These are phyloP conservation scores for Formica selysi DNA, from an alignment of 1,140 invertebrate species.

Conservation along the genomic window DNA sequence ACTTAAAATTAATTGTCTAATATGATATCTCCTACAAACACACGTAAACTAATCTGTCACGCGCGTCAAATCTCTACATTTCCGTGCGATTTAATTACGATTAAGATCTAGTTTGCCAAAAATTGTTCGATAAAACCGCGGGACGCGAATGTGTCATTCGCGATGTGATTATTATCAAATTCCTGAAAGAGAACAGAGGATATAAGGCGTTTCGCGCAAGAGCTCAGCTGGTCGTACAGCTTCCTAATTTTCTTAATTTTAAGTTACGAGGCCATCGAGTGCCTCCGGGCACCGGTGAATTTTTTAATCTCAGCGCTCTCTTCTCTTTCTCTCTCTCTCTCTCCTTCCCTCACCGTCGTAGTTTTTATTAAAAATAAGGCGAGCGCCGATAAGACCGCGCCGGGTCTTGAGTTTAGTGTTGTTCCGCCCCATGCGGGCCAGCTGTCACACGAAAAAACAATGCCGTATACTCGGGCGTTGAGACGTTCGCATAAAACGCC, in stretches of 20 bases:
- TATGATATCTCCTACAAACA: neutral
- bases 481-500: slow-evolving; percentile 29
- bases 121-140: neutral
- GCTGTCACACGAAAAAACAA: slow-evolving; percentile 76
- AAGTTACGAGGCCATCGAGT: slow-evolving; percentile 79
- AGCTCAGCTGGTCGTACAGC: slow-evolving; percentile 12
- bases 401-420: slow-evolving; percentile 73
- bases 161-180: slow-evolving; percentile 19
- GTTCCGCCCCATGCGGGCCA: slow-evolving; percentile 73
- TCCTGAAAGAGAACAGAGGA: slow-evolving; percentile 16
- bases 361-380: slow-evolving; percentile 80
- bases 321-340: neutral
- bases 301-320: slow-evolving; percentile 76
- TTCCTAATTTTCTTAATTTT: slow-evolving; percentile 80
- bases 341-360: slow-evolving; percentile 37
- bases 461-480: slow-evolving; percentile 68
- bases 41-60: neutral
- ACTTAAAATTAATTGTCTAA: slow-evolving; percentile 29
- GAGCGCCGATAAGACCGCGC: slow-evolving; percentile 70
- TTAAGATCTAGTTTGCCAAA: neutral
- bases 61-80: neutral
- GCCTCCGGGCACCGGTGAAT: slow-evolving; percentile 69
- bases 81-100: neutral
- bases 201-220: slow-evolving; percentile 6
- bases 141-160: neutral